A percentile compares a stretch with the other conserved stretches of the same genome.
These are phyloP conservation scores for Saguinus imperator DNA, from an alignment of 2,113 vertebrate genomes.

Conservation along the genomic window DNA sequence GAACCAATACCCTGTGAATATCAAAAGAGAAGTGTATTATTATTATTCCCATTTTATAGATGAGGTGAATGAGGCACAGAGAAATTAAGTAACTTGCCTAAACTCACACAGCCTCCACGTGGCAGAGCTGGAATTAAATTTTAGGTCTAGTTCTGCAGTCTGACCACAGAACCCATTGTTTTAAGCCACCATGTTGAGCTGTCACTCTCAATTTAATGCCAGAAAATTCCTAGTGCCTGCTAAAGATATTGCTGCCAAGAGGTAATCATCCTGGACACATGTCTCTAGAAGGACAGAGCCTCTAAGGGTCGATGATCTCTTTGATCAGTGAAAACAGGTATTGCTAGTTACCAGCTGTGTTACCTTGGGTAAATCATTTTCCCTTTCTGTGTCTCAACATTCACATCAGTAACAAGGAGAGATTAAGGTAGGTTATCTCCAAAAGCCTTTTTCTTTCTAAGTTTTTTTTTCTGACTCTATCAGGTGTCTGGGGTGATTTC, in stretches of 20 bases:
- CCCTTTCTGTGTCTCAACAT: background rate
- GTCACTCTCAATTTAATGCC: background rate
- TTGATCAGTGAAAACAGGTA: background rate
- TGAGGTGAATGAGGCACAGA: background rate
- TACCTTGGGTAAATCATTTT: background rate
- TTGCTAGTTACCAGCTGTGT: background rate
- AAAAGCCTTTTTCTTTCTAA: conserved; percentile 19
- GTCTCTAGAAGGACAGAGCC: background rate
- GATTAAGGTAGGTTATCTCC: background rate
- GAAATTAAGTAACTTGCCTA: background rate
- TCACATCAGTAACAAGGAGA: background rate
- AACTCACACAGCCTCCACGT: background rate
- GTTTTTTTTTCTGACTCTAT: background rate
- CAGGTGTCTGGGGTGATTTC: background rate
- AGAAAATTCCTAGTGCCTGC: background rate
- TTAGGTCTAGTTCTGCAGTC: background rate
- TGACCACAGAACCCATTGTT: background rate
- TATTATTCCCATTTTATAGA: conserved; percentile 15
- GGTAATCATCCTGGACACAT: background rate
- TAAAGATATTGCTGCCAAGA: background rate
- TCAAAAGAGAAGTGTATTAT: background rate
- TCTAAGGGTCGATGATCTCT: background rate
- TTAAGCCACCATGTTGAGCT: background rate
- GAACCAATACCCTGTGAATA: background rate
- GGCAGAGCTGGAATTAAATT: conserved; percentile 3